Percentiles rank a stretch among this genome's conserved stretches.
These are phyloP conservation scores for Hirudinaria manillensis DNA, from an alignment of 2,888 invertebrate species.

Conservation along the genomic window DNA sequence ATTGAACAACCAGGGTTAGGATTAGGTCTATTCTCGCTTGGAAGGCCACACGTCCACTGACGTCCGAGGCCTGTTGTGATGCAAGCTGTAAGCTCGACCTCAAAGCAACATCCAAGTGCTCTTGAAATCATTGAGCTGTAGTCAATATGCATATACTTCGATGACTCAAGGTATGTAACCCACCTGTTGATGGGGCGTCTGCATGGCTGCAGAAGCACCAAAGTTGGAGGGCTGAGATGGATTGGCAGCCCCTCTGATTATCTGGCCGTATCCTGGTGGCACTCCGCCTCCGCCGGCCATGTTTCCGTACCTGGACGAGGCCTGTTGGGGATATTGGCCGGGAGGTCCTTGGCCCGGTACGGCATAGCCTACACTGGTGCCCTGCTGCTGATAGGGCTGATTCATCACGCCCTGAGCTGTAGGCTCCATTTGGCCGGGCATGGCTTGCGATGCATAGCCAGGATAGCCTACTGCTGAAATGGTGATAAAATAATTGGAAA, in stretches of 20 bases:
- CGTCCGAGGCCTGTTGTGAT: too few relatives aligned
- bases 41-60: too few relatives aligned
- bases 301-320: neutral
- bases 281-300: neutral
- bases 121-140: too few relatives aligned
- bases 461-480: neutral
- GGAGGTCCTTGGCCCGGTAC: neutral
- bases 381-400: conserved; percentile 7
- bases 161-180: neutral
- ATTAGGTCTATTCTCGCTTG: too few relatives aligned
- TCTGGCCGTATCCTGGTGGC: neutral
- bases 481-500: too few relatives aligned
- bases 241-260: conserved; percentile 5
- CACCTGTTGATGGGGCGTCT: neutral
- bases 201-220: conserved; percentile 6
- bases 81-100: too few relatives aligned
- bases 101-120: too few relatives aligned
- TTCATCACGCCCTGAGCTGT: conserved; percentile 11
- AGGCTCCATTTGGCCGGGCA: conserved; percentile 9
- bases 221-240: neutral
- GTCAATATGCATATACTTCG: too few relatives aligned
- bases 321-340: conserved; percentile 5
- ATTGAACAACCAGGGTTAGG: too few relatives aligned
- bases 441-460: conserved; percentile 10
- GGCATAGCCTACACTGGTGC: neutral